phyloP scores from a whole-genome alignment of 2,888 invertebrate genomes.

The Orthosia incerta region DNA sequence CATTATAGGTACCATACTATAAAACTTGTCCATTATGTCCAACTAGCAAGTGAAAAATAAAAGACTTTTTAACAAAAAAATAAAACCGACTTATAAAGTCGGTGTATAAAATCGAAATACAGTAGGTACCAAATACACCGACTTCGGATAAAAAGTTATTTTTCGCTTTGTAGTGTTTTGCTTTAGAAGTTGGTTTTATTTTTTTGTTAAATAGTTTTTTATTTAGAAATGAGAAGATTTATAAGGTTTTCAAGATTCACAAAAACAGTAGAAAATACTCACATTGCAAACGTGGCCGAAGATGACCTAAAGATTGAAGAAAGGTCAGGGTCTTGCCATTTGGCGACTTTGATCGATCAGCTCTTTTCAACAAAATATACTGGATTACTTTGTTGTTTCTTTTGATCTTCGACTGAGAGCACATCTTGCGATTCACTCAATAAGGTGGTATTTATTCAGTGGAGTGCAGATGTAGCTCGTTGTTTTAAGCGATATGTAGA shows the following conservation, averaged over 20 bases:
- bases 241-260: not conserved
- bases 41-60: too few relatives aligned
- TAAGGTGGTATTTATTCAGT: conserved; percentile 27
- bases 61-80: too few relatives aligned
- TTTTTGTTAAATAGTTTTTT: too few relatives aligned
- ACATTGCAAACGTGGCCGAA: conserved; percentile 17
- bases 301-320: conserved; percentile 55
- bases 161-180: too few relatives aligned
- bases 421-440: conserved; percentile 30
- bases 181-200: too few relatives aligned
- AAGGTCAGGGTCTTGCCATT: conserved; percentile 29
- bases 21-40: too few relatives aligned
- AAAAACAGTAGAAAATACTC: conserved; percentile 17
- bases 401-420: conserved; percentile 25
- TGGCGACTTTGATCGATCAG: conserved; percentile 37
- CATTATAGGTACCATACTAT: too few relatives aligned
- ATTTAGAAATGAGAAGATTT: not conserved
- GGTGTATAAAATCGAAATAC: too few relatives aligned
- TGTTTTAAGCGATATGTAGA: not conserved
- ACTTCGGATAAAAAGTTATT: too few relatives aligned
- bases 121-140: too few relatives aligned
- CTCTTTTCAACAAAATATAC: conserved; percentile 33
- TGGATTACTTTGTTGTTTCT: conserved; percentile 24
- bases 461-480: conserved; percentile 1
- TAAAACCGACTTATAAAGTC: too few relatives aligned